These are phyloP conservation scores for Scaptomyza parva DNA, from an alignment of 2,888 invertebrate genomes.

Conservation along the genomic window DNA sequence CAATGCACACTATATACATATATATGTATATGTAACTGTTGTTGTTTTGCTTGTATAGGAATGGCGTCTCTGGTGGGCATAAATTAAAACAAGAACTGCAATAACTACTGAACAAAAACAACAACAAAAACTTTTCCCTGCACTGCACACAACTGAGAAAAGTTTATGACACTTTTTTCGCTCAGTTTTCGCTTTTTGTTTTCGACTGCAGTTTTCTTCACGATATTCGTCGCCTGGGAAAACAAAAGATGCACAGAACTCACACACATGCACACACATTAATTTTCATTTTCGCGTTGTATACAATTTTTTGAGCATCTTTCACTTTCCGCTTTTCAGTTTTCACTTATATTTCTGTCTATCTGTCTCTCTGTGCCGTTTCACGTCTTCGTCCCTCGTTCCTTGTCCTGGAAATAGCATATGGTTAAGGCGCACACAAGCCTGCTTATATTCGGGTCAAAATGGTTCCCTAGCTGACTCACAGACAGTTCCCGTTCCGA, in stretches of 20 bases:
- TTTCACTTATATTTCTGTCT: constrained; percentile 26
- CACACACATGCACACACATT: constrained; percentile 69
- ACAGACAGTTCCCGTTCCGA: constrained; percentile 16
- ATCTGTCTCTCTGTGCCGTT: not conserved
- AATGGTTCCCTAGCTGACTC: not conserved
- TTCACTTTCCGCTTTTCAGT: constrained; percentile 44
- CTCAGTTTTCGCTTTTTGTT: not conserved
- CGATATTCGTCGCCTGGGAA: constrained; percentile 56
- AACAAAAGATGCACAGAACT: constrained; percentile 50
- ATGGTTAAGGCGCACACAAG: constrained; percentile 21
- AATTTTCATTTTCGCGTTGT: constrained; percentile 60
- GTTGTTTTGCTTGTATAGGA: constrained; percentile 11
- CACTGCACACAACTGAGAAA: constrained; percentile 42
- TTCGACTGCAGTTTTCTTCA: constrained; percentile 62
- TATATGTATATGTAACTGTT: constrained; percentile 21
- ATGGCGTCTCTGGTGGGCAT: constrained; percentile 58
- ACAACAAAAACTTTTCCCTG: constrained; percentile 33
- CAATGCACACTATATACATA: constrained; percentile 4
- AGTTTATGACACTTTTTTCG: constrained; percentile 37
- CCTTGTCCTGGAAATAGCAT: constrained; percentile 30
- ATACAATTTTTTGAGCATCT: constrained; percentile 32
- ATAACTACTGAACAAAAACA: constrained; percentile 28
- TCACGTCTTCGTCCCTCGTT: not conserved
- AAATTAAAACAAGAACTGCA: constrained; percentile 60
- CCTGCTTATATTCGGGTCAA: constrained; percentile 1